Evolutionary conservation across 2,113 vertebrate species (phyloP).

Genomic region (Barnardius zonarius): DNA sequence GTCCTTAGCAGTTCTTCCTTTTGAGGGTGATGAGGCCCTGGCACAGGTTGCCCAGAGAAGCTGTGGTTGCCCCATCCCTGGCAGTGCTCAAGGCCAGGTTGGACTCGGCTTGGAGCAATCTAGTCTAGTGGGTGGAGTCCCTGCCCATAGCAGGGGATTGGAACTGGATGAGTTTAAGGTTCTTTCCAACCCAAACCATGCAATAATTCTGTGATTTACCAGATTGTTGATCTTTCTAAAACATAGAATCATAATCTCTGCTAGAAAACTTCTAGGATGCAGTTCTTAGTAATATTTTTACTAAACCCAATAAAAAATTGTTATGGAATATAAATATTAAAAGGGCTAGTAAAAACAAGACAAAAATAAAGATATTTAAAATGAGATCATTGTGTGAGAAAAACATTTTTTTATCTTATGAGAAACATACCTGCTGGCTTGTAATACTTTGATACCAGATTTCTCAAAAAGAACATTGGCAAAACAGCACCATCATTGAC

Average conservation of each 20-base stretch:
- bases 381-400: background rate
- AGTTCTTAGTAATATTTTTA: background rate
- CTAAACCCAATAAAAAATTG: background rate
- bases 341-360: background rate
- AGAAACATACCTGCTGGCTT: background rate
- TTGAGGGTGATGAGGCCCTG: too few relatives aligned
- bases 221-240: background rate
- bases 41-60: too few relatives aligned
- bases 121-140: too few relatives aligned
- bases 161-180: too few relatives aligned
- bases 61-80: too few relatives aligned
- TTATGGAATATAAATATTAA: background rate
- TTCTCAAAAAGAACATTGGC: background rate
- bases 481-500: background rate
- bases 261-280: background rate
- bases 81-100: too few relatives aligned
- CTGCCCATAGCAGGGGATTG: too few relatives aligned
- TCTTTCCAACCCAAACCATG: too few relatives aligned
- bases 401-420: accelerated
- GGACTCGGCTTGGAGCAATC: too few relatives aligned
- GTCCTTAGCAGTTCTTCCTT: too few relatives aligned
- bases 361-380: background rate
- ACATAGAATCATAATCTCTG: background rate
- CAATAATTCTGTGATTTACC: too few relatives aligned
- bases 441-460: background rate